Evolutionary conservation across 2,888 invertebrate genomes (phyloP).

Genomic region (Capitulum mitella): DNA sequence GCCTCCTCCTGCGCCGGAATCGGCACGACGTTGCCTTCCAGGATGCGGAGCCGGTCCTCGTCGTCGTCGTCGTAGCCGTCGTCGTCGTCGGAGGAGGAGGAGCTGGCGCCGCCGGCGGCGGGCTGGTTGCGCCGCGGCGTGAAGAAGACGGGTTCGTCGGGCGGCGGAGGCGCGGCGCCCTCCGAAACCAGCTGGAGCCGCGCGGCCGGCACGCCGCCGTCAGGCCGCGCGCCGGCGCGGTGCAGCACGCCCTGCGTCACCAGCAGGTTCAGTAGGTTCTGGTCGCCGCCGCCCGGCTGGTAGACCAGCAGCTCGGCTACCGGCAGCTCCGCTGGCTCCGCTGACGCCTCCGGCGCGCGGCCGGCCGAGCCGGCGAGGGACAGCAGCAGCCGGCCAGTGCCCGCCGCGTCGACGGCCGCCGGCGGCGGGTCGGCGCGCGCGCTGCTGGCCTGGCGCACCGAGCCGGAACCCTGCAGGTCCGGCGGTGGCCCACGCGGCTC

Average conservation of each 20-base stretch:
- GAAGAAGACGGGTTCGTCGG: not conserved
- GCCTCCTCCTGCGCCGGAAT: not conserved
- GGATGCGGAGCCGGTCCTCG: too few relatives aligned
- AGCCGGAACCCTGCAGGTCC: not conserved
- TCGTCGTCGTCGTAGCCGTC: too few relatives aligned
- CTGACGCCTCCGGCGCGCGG: not conserved
- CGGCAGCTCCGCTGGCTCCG: not conserved
- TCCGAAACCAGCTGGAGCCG: not conserved
- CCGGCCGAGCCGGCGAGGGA: not conserved
- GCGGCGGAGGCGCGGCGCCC: not conserved
- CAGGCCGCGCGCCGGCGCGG: not conserved
- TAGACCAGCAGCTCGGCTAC: not conserved
- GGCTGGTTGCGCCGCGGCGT: not conserved
- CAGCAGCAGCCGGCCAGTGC: too few relatives aligned
- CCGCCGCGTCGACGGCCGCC: too few relatives aligned
- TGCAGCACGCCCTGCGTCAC: not conserved
- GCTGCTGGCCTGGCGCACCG: not conserved
- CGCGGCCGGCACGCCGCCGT: not conserved
- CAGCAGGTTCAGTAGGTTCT: slow-evolving; percentile 3
- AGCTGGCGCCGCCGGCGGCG: too few relatives aligned
- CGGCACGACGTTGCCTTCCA: not conserved
- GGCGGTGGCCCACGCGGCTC: not conserved
- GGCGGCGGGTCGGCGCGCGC: not conserved
- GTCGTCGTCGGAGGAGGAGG: too few relatives aligned
- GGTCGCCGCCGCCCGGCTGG: not conserved